Evolutionary conservation across 2,113 vertebrate species (phyloP), one percentile per base, ranked within the genome.

Genomic region (Mobula birostris): DNA sequence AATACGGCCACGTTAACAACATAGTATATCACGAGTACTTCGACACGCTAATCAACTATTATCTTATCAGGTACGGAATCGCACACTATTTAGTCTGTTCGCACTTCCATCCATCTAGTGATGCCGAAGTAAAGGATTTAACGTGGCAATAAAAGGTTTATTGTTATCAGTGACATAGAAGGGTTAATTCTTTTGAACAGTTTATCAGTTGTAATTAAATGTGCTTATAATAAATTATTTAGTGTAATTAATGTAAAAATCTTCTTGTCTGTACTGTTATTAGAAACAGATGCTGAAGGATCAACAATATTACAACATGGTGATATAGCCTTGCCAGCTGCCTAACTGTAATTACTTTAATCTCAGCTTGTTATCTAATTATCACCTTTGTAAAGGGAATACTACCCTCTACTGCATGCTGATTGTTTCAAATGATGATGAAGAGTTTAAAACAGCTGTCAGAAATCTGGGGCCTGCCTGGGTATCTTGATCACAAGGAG

Each of bases 341-440:
- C 97, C 97, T 97, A 96, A 97, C 96, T 97, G 96, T 97, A 98
- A 98, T 97, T 97, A 97, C 97, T 97, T 97, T 97, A 98, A 98
- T 98, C 97, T 97, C 97, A 97, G 97, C 97, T 98, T 98, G 97
- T 98, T 98, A 98, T 97, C 97, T 97, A 98, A 98, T 98, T 98
- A 98, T 98, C 97, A 98, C 97, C 97, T 98, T 98, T 97, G 97
- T 97, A 97, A 97, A 97, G 97, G 97, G 97, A 97, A 97, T 97
- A 97, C 97, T 97, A 96, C 97, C 97, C 97, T 97, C 97, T 97
- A 97, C 97, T 97, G 97, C 95, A 96, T 95, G 96, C 97, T 97
- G 97, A 97, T 97, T 97, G 97, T 97, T 97, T 97, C 96, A 96
- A 97, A 97, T 97, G 96, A 97, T 96, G 96, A 97, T 97, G 97